A percentile compares a stretch with the other conserved stretches of the same genome.
Conservation (phyloP, 2,797 vertebrate genomes). For the Enteromius argenteus region DNA sequence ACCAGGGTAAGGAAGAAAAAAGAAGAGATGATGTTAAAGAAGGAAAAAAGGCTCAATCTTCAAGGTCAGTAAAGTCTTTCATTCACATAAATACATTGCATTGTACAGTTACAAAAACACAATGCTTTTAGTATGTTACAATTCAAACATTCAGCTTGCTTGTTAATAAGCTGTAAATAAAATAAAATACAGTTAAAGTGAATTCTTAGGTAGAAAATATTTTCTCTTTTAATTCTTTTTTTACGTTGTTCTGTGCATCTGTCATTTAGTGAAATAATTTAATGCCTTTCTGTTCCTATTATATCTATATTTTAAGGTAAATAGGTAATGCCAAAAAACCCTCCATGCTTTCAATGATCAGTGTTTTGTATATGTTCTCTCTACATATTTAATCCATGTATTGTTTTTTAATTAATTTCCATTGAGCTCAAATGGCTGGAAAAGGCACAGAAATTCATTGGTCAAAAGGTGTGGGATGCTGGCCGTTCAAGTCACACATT, state of each 20-base stretch:
- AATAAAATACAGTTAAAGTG: background rate
- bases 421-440: background rate
- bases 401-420: background rate
- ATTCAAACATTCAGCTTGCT: background rate
- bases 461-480: background rate
- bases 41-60: conserved; percentile 61
- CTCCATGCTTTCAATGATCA: background rate
- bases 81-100: background rate
- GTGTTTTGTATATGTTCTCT: background rate
- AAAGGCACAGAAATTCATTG: background rate
- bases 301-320: background rate
- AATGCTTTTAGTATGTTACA: background rate
- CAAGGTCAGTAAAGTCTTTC: conserved; percentile 69
- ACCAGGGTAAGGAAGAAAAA: conserved; percentile 58
- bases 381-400: background rate
- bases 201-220: background rate
- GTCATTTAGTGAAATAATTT: background rate
- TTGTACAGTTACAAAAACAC: background rate
- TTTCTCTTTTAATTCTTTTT: background rate
- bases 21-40: conserved; percentile 57
- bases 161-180: background rate
- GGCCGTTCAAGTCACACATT: background rate
- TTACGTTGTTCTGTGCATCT: background rate
- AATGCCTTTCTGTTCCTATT: background rate
- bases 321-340: background rate